A percentile compares a stretch with the other conserved stretches of the same genome.
These are phyloP conservation scores for Amphiduros pacificus DNA, from an alignment of 2,888 invertebrate genomes.

Conservation along the genomic window DNA sequence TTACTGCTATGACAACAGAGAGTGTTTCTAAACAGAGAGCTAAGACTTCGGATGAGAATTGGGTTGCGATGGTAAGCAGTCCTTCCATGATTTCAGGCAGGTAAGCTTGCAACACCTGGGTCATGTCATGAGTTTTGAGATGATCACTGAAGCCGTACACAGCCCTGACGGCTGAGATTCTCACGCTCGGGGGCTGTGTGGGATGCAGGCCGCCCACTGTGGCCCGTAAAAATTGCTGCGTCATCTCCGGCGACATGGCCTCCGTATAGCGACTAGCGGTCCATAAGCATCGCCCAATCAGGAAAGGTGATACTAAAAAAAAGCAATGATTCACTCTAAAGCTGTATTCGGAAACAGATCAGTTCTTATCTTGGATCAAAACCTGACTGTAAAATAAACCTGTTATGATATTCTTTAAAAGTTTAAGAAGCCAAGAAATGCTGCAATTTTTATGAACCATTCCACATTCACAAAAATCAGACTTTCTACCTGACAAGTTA, in stretches of 20 bases:
- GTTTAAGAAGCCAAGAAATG: no score
- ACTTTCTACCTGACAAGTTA: no score
- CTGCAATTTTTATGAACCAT: no score
- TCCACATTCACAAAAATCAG: no score
- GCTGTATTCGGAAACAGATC: no score
- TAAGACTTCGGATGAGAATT: constrained; percentile 64
- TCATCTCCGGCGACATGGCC: constrained; percentile 62
- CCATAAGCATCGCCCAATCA: constrained; percentile 66
- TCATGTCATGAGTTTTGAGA: constrained; percentile 61
- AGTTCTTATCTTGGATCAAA: no score
- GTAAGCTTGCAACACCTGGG: constrained; percentile 59
- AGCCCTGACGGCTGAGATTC: constrained; percentile 65
- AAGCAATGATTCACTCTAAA: no score
- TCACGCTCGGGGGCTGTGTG: constrained; percentile 63
- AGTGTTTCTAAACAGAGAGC: constrained; percentile 65
- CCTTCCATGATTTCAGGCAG: constrained; percentile 64
- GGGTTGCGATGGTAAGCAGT: constrained; percentile 64
- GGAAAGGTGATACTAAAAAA: constrained; percentile 62
- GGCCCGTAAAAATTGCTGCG: constrained; percentile 63
- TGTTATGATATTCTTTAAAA: no score
- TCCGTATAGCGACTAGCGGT: constrained; percentile 64
- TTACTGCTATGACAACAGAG: constrained; percentile 63
- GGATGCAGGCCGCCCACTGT: constrained; percentile 65
- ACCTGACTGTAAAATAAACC: no score
- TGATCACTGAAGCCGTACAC: constrained; percentile 65